phyloP scores from a whole-genome alignment of 1,140 invertebrate species.

The Ips nitidus region DNA sequence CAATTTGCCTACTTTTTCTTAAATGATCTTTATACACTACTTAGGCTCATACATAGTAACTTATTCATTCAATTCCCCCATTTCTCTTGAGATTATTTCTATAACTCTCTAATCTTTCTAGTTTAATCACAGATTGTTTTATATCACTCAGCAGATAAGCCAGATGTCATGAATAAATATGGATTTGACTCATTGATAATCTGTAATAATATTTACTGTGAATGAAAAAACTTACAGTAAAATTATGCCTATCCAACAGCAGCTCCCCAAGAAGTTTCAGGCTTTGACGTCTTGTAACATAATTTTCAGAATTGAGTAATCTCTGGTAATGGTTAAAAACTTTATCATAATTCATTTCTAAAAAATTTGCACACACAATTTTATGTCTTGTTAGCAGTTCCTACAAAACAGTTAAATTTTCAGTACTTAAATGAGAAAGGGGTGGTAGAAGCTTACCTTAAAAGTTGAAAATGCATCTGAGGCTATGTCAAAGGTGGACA shows the following conservation, averaged over 20 bases:
- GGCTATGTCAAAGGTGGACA: conserved; percentile 99
- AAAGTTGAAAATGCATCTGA: conserved; percentile 99
- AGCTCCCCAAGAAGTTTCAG: conserved; percentile 97
- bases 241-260: conserved; percentile 97
- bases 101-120: no score
- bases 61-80: no score
- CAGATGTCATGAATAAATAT: no score
- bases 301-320: conserved; percentile 97
- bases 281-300: conserved; percentile 96
- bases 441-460: conserved; percentile 69
- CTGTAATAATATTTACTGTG: no score
- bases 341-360: conserved; percentile 98
- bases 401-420: conserved; percentile 59
- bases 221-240: conserved; percentile 72
- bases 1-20: no score
- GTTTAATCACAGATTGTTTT: no score
- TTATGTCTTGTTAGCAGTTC: conserved; percentile 99
- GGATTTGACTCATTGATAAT: no score
- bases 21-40: no score
- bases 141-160: no score
- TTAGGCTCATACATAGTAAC: no score
- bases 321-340: conserved; percentile 97
- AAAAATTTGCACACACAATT: conserved; percentile 95
- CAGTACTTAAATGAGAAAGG: neutral
- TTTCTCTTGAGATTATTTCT: no score